phyloP scores from a whole-genome alignment of 2,113 vertebrate genomes.

The Meriones unguiculatus region DNA sequence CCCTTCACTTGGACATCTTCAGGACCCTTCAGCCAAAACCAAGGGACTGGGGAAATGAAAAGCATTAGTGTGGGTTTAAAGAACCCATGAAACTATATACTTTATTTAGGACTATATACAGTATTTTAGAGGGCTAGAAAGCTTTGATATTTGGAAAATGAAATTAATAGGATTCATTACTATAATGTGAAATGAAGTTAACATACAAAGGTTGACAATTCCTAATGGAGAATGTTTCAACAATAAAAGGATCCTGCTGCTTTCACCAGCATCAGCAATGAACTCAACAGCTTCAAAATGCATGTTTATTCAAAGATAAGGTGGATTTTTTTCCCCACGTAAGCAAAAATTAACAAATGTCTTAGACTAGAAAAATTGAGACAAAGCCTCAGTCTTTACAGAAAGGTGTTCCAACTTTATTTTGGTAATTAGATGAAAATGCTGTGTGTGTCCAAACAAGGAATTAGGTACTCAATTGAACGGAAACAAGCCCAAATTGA shows the following conservation, averaged over 20 bases:
- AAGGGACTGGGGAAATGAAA: not conserved
- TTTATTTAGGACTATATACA: not conserved
- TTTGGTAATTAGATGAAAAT: slow-evolving; percentile 51
- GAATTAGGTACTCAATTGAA: slow-evolving; percentile 31
- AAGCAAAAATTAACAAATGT: slow-evolving; percentile 65
- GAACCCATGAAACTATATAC: not conserved
- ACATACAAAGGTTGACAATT: not conserved
- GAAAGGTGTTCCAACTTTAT: not conserved
- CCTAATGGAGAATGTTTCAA: not conserved
- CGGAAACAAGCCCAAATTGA: not conserved
- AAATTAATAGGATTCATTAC: slow-evolving; percentile 30
- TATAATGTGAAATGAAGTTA: not conserved
- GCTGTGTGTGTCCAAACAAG: slow-evolving; percentile 15
- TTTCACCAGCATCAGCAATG: slow-evolving; percentile 70
- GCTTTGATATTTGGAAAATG: slow-evolving; percentile 37
- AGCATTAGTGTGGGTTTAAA: not conserved
- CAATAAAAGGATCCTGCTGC: slow-evolving; percentile 60
- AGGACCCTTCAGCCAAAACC: not conserved
- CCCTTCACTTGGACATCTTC: not conserved
- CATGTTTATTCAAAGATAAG: slow-evolving; percentile 58
- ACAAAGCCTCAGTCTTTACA: not conserved
- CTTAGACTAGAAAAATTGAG: slow-evolving; percentile 32
- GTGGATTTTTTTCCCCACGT: accelerated
- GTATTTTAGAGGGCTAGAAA: slow-evolving; percentile 4
- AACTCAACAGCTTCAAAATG: slow-evolving; percentile 70